A percentile compares a stretch with the other conserved stretches of the same genome.
Evolutionary conservation across 2,797 vertebrate genomes (phyloP).

Genomic region (Sardinella longiceps): DNA sequence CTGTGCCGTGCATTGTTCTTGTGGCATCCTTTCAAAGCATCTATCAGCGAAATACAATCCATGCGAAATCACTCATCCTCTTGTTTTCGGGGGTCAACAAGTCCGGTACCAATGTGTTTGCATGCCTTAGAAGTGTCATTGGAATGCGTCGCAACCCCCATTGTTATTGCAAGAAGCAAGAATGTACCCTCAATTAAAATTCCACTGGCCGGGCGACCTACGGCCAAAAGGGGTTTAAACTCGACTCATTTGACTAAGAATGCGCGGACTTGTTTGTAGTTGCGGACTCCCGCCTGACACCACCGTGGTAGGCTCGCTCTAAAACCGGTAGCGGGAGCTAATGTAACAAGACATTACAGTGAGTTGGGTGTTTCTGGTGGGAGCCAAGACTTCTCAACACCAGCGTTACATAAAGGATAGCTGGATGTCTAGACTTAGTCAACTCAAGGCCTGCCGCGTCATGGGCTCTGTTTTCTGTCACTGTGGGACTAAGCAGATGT

Average conservation of each 20-base stretch:
- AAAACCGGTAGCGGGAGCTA: slow-evolving; percentile 18
- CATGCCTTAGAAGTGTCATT: slow-evolving; percentile 42
- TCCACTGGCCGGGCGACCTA: slow-evolving; percentile 53
- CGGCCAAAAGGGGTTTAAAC: slow-evolving; percentile 56
- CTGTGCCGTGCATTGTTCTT: neutral
- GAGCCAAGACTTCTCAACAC: neutral
- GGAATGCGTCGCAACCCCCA: slow-evolving; percentile 58
- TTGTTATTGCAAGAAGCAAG: slow-evolving; percentile 60
- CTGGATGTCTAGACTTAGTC: neutral
- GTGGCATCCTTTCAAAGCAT: neutral
- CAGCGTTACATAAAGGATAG: neutral
- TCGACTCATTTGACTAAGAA: slow-evolving; percentile 55
- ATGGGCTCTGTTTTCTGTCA: neutral
- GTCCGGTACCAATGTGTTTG: slow-evolving; percentile 50
- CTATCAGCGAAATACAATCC: slow-evolving; percentile 20
- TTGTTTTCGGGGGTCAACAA: slow-evolving; percentile 48
- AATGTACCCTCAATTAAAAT: slow-evolving; percentile 60
- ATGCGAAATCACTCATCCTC: slow-evolving; percentile 22
- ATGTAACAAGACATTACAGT: neutral
- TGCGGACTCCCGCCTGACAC: slow-evolving; percentile 8
- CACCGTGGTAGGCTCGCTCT: neutral
- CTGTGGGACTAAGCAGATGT: neutral
- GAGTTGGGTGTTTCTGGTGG: neutral
- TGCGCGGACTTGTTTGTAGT: slow-evolving; percentile 45
- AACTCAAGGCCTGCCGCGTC: neutral